A percentile compares a stretch with the other conserved stretches of the same genome.
These are phyloP conservation scores for Indri indri DNA, from an alignment of 2,113 vertebrate genomes.

Conservation along the genomic window DNA sequence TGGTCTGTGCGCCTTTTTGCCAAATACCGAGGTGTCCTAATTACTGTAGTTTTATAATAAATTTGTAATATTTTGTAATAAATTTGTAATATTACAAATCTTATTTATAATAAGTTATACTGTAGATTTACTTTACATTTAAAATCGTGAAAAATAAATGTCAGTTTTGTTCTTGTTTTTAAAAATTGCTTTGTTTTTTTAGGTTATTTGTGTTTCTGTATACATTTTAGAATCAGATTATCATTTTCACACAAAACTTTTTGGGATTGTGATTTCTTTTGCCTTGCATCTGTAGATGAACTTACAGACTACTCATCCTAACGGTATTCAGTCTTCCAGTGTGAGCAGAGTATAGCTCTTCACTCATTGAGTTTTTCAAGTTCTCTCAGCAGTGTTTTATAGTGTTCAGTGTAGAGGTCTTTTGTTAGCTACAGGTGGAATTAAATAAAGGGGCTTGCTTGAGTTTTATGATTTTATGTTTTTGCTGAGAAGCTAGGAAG, in stretches of 20 bases:
- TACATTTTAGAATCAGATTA: not conserved
- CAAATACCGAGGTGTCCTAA: not conserved
- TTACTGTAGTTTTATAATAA: not conserved
- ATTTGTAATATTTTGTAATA: too few relatives aligned
- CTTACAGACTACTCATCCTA: not conserved
- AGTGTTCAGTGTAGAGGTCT: not conserved
- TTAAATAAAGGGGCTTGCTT: not conserved
- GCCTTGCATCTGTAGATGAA: not conserved
- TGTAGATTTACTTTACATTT: not conserved
- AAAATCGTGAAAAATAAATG: not conserved
- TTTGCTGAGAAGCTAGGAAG: not conserved
- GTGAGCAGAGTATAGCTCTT: not conserved
- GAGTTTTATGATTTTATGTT: not conserved
- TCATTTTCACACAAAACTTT: not conserved
- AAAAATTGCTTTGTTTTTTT: not conserved
- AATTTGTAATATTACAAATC: too few relatives aligned
- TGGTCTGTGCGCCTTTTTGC: not conserved
- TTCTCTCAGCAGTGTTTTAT: too few relatives aligned
- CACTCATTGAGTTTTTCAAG: not conserved
- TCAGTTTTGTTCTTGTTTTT: not conserved
- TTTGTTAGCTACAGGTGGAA: not conserved
- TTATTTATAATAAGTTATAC: not conserved
- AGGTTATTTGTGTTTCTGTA: not conserved
- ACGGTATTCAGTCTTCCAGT: fast-evolving
- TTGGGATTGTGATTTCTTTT: not conserved